These are phyloP conservation scores for Mythimna albipuncta DNA, from an alignment of 2,888 invertebrate species.

Conservation along the genomic window DNA sequence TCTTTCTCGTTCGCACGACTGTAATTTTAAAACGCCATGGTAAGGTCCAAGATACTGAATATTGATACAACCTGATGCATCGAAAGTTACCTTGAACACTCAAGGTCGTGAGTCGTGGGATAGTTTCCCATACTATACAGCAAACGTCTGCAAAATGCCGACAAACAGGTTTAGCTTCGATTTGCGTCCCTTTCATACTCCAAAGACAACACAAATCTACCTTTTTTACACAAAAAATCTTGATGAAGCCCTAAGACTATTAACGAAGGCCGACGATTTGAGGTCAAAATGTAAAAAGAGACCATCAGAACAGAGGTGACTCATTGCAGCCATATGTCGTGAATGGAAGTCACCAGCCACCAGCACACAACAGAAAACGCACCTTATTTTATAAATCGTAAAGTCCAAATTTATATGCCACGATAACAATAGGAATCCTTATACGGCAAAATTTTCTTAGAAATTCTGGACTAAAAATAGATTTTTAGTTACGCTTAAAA, in stretches of 20 bases:
- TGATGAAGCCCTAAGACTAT: slow-evolving; percentile 44
- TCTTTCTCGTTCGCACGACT: no score
- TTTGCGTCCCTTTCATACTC: slow-evolving; percentile 21
- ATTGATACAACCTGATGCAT: neutral
- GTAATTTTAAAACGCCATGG: no score
- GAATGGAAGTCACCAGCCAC: slow-evolving; percentile 35
- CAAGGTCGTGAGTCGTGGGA: neutral
- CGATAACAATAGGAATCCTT: slow-evolving; percentile 55
- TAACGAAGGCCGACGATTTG: slow-evolving; percentile 57
- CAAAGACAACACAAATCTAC: neutral
- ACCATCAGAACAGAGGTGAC: slow-evolving; percentile 60
- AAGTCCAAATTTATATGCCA: slow-evolving; percentile 39
- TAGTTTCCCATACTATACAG: neutral
- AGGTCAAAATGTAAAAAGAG: slow-evolving; percentile 57
- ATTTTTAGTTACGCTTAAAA: slow-evolving; percentile 19
- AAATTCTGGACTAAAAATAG: slow-evolving; percentile 61
- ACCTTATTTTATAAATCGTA: slow-evolving; percentile 5
- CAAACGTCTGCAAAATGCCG: neutral
- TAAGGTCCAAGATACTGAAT: neutral
- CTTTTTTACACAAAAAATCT: slow-evolving; percentile 7
- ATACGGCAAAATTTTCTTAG: slow-evolving; percentile 58
- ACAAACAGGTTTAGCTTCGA: slow-evolving; percentile 12
- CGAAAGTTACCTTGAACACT: neutral
- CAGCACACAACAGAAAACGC: slow-evolving; percentile 25
- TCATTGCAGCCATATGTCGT: slow-evolving; percentile 59